Base-by-base conservation (phyloP, 37 sponge, comb jelly and placozoan genomes). In the Hormiphora californensis region DNA sequence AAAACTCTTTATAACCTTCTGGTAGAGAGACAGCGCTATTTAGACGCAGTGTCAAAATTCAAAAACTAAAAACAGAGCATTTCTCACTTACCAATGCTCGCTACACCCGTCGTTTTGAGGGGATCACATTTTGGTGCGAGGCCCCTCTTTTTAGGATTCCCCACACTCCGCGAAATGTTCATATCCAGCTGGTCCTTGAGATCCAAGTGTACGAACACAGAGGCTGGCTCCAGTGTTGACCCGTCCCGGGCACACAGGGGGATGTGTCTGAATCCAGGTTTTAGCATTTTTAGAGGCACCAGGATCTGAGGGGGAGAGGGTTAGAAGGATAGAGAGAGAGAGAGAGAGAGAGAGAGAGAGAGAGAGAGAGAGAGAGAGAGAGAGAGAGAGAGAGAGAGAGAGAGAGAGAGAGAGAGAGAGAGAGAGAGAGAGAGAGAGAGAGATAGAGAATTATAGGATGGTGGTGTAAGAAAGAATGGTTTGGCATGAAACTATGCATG, bases 231-330 rank as follows among this genome's bases (percentile, higher is more conserved):
- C 38, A 65, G 67, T 35, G 67, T 65, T 15, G 37, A 34, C 11
- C 67, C 67, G 67, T 65, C 67, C 37, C 67, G 33, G 5, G 67
- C 67, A 31, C 67, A 65, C 17, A 65, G 67, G 15, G 67, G 67
- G 31, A 65, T 8, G 67, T 65, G 67, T 32, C 67, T 21, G 67
- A 65, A 65, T 17, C 67, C 67, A 36, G 21, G 67, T 32, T 39
- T 12, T 4, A 65, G 38, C 28, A 28, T 65, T 17, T 65, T 65
- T 19, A 65, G 67, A 5, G 67, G 67, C 4, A 65, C 67, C 37
- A 65, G 67, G 19, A 65, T 39, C 67, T 65, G 67, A 32, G 28
- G 27, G 53, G 9, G 53, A 49, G 12, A 49, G 9, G 9, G 9
- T 17, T 49, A 49, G 15, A 49, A 9, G 53, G 53, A 17, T 49